These are phyloP conservation scores for Nebria ingens DNA, from an alignment of 1,140 invertebrate genomes.

Conservation along the genomic window DNA sequence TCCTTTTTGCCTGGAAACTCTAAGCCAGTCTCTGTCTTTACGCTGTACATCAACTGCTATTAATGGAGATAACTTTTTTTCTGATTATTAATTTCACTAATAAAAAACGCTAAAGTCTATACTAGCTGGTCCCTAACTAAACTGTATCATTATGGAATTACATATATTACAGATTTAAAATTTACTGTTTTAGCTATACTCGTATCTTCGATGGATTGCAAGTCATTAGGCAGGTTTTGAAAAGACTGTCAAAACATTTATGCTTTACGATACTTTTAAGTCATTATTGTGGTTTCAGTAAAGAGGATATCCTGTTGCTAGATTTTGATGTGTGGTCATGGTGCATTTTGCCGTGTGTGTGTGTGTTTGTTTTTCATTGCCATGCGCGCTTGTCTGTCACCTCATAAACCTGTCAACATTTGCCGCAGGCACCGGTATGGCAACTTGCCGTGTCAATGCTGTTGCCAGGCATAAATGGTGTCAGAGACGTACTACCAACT, in stretches of 20 bases:
- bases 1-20: background rate
- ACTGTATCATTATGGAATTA: too few relatives aligned
- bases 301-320: constrained; percentile 1
- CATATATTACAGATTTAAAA: too few relatives aligned
- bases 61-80: too few relatives aligned
- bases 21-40: too few relatives aligned
- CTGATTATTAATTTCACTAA: too few relatives aligned
- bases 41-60: too few relatives aligned
- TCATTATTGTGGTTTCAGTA: background rate
- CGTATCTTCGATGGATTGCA: background rate
- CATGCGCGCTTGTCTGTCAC: background rate
- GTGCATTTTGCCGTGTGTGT: background rate
- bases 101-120: too few relatives aligned
- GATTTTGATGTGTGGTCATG: too few relatives aligned
- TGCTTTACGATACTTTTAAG: constrained; percentile 1
- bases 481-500: too few relatives aligned
- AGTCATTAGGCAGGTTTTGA: background rate
- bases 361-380: background rate
- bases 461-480: too few relatives aligned
- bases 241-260: background rate
- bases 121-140: too few relatives aligned
- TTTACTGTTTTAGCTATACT: too few relatives aligned
- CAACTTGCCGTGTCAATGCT: background rate
- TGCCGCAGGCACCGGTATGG: background rate
- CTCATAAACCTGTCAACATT: constrained; percentile 2